These are phyloP conservation scores for Eretmocerus hayati DNA, from an alignment of 2,888 invertebrate genomes.

Conservation along the genomic window DNA sequence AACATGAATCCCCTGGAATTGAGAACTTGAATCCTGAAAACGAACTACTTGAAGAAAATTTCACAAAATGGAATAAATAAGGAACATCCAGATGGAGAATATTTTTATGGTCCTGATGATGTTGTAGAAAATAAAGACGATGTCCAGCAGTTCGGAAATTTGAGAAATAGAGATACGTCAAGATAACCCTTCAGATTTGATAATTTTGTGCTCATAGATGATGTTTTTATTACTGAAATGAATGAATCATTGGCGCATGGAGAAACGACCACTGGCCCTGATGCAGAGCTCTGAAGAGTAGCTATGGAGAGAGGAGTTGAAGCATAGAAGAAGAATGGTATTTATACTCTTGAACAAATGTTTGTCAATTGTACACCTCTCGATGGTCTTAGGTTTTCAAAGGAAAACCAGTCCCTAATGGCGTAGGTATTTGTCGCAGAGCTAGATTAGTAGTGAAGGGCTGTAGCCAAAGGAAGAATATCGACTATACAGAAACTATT, in stretches of 20 bases:
- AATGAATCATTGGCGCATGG: background rate
- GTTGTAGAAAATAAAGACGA: background rate
- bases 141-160: background rate
- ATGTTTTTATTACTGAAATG: background rate
- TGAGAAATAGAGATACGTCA: background rate
- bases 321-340: background rate
- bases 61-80: too few species aligned
- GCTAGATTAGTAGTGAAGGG: conserved; percentile 33
- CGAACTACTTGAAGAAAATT: background rate
- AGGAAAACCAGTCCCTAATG: conserved; percentile 13
- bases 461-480: conserved; percentile 27
- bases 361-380: background rate
- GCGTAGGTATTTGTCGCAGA: conserved; percentile 23
- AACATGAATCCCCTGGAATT: too few species aligned
- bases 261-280: background rate
- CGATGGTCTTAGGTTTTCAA: conserved; percentile 1
- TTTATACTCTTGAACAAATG: background rate
- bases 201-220: background rate
- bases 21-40: too few species aligned
- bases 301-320: background rate
- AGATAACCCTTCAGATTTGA: background rate
- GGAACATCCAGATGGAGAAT: background rate
- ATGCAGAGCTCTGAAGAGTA: background rate
- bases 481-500: conserved; percentile 30
- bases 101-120: too few species aligned